A percentile compares a stretch with the other conserved stretches of the same genome.
These are phyloP conservation scores for Ridgeia piscesae DNA, from an alignment of 1,140 invertebrate species.

Conservation along the genomic window DNA sequence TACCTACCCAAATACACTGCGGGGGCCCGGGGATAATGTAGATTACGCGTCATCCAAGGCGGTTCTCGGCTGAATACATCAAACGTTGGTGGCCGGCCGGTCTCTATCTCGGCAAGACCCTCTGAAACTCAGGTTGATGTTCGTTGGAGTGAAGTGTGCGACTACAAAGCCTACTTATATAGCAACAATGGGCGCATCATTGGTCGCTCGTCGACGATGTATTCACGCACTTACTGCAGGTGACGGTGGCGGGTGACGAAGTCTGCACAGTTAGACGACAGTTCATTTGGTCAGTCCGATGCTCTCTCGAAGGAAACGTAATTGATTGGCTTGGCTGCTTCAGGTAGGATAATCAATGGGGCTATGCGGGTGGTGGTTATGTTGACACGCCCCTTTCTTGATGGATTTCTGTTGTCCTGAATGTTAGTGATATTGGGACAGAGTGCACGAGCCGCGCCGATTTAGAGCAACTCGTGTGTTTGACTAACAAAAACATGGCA, in stretches of 20 bases:
- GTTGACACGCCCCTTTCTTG: background rate
- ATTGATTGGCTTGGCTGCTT: background rate
- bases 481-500: no score
- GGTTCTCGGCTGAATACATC: background rate
- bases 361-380: background rate
- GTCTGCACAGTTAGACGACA: background rate
- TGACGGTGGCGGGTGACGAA: background rate
- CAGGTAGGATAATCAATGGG: background rate
- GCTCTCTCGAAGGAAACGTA: background rate
- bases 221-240: background rate
- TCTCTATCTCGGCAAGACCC: background rate
- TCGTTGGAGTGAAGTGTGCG: background rate
- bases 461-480: no score
- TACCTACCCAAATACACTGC: background rate
- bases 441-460: no score
- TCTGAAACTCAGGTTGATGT: background rate
- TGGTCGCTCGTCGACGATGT: background rate
- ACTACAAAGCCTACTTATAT: background rate
- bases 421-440: no score
- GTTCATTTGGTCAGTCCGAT: background rate
- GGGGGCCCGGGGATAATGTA: background rate
- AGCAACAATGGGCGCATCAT: background rate
- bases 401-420: background rate
- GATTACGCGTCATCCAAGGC: background rate
- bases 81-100: no score